phyloP scores from a whole-genome alignment of 2,888 invertebrate genomes.

The Brachypalpus laphriformis region DNA sequence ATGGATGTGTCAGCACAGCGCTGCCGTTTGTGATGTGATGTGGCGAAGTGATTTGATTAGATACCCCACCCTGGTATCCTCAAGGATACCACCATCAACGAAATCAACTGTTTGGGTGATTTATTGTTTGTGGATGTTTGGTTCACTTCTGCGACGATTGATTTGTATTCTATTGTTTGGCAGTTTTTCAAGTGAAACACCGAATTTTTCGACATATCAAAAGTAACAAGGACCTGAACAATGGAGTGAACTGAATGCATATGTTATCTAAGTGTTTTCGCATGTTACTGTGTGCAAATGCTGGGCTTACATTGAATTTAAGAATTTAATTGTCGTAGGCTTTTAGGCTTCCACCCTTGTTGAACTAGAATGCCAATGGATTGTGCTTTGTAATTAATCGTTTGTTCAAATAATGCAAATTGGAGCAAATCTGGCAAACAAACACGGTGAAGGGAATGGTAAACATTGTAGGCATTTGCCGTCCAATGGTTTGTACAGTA shows the following conservation, averaged over 20 bases:
- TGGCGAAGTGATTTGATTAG: constrained; percentile 73
- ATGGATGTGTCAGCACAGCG: constrained; percentile 63
- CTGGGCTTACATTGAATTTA: neutral
- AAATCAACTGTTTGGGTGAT: constrained; percentile 65
- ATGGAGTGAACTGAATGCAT: neutral
- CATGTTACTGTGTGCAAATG: neutral
- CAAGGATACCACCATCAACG: constrained; percentile 35
- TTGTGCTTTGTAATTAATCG: constrained; percentile 40
- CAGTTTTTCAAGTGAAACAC: constrained; percentile 11
- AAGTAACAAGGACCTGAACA: neutral
- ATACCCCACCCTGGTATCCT: constrained; percentile 29
- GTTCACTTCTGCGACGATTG: constrained; percentile 73
- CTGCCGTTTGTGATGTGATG: constrained; percentile 63
- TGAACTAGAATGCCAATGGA: constrained; percentile 22
- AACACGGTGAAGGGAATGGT: neutral
- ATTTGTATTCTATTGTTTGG: constrained; percentile 64
- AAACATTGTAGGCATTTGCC: neutral
- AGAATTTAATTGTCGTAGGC: neutral
- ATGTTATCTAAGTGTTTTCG: neutral
- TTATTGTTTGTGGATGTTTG: constrained; percentile 73
- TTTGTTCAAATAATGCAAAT: constrained; percentile 59
- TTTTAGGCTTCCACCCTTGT: neutral
- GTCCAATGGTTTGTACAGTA: neutral
- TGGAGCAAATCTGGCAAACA: constrained; percentile 30
- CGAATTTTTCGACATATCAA: neutral